Conservation (phyloP, 2,888 invertebrate species). For the Diaperis boleti region DNA sequence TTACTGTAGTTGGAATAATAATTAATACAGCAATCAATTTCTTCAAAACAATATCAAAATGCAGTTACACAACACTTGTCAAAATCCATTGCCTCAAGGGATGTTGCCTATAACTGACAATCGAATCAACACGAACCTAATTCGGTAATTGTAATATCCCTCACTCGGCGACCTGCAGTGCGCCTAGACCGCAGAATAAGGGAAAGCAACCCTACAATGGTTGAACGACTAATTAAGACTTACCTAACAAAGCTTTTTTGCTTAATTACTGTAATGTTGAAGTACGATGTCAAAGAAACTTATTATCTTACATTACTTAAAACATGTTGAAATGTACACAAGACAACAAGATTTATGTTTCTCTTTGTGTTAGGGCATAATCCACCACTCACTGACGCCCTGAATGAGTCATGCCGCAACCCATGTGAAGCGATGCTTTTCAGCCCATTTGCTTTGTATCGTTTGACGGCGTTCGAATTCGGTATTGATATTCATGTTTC, state of each 20-base stretch:
- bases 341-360: constrained; percentile 26
- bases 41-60: constrained; percentile 10
- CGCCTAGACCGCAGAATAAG: constrained; percentile 27
- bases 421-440: constrained; percentile 1
- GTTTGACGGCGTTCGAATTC: not conserved
- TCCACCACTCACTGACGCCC: constrained; percentile 19
- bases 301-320: constrained; percentile 17
- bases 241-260: constrained; percentile 34
- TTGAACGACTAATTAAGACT: constrained; percentile 33
- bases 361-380: constrained; percentile 27
- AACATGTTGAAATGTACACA: constrained; percentile 17
- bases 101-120: constrained; percentile 40
- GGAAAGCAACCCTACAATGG: constrained; percentile 29
- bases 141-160: constrained; percentile 45
- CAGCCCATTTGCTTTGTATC: constrained; percentile 12
- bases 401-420: constrained; percentile 21
- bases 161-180: constrained; percentile 23
- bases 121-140: constrained; percentile 45
- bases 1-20: no score
- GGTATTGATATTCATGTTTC: not conserved
- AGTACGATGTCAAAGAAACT: constrained; percentile 19
- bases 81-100: constrained; percentile 34
- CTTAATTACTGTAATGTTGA: constrained; percentile 29
- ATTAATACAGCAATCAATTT: not conserved
- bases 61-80: constrained; percentile 11